A percentile compares a stretch with the other conserved stretches of the same genome.
Conservation (phyloP, 2,113 vertebrate species). For the Eulemur macaco region DNA sequence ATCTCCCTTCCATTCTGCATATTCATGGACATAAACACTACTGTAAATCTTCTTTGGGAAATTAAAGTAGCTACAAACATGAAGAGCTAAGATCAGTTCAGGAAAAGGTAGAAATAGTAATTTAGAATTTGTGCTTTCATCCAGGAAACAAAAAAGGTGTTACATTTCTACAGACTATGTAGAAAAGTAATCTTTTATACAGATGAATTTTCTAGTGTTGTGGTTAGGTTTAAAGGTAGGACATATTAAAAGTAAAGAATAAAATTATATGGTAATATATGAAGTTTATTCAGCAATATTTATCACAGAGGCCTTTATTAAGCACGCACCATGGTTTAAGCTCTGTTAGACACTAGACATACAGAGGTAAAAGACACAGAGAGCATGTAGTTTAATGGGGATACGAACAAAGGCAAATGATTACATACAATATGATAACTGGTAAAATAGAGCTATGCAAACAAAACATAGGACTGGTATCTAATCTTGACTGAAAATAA, state of each 20-base stretch:
- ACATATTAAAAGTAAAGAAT: not conserved
- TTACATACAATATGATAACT: not conserved
- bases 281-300: not conserved
- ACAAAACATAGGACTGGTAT: not conserved
- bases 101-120: not conserved
- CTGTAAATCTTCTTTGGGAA: not conserved
- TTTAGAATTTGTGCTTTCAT: not conserved
- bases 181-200: not conserved
- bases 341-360: not conserved
- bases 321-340: not conserved
- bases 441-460: not conserved
- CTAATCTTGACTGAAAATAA: not conserved
- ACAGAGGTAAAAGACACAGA: not conserved
- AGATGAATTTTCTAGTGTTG: not conserved
- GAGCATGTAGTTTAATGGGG: not conserved
- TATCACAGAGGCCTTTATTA: not conserved
- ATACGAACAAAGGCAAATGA: not conserved
- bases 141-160: not conserved
- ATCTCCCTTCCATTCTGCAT: not conserved
- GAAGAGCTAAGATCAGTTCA: not conserved
- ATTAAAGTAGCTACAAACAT: not conserved
- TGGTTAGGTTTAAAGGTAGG: not conserved
- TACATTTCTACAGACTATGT: not conserved
- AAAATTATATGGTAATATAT: not conserved
- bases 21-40: not conserved